Evolutionary conservation across 2,113 vertebrate genomes (phyloP).

Genomic region (Amblyopsis rosae): DNA sequence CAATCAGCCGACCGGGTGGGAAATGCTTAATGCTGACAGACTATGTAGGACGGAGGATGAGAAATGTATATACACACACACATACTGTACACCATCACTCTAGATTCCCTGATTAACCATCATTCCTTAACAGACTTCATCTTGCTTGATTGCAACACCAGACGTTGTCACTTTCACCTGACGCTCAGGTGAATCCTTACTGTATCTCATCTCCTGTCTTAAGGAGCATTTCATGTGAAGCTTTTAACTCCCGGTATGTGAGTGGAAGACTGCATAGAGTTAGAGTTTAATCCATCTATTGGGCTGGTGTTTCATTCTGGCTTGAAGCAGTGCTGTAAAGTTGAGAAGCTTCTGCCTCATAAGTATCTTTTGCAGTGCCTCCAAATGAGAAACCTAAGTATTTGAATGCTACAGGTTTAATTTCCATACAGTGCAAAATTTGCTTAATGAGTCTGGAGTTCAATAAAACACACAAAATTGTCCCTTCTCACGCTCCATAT

Average conservation of each 20-base stretch:
- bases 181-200: background rate
- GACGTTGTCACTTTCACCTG: conserved; percentile 1
- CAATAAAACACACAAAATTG: background rate
- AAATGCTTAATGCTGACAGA: conserved; percentile 19
- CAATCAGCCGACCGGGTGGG: conserved; percentile 7
- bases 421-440: conserved; percentile 35
- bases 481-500: too few species aligned
- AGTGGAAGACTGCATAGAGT: conserved; percentile 25
- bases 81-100: background rate
- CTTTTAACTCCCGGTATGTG: conserved; percentile 29
- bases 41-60: conserved; percentile 3
- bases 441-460: conserved; percentile 1
- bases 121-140: too few species aligned
- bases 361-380: conserved; percentile 32
- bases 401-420: conserved; percentile 29
- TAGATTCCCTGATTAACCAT: too few species aligned
- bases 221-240: conserved; percentile 20
- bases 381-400: conserved; percentile 34
- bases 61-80: conserved; percentile 1
- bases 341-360: conserved; percentile 49
- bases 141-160: too few species aligned
- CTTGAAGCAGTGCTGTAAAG: conserved; percentile 33
- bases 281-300: conserved; percentile 22
- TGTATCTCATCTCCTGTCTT: background rate
- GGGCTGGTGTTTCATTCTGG: conserved; percentile 27